Percentiles rank a stretch among this genome's conserved stretches.
phyloP scores from a whole-genome alignment of 2,797 vertebrate genomes.

The Ateles fusciceps region DNA sequence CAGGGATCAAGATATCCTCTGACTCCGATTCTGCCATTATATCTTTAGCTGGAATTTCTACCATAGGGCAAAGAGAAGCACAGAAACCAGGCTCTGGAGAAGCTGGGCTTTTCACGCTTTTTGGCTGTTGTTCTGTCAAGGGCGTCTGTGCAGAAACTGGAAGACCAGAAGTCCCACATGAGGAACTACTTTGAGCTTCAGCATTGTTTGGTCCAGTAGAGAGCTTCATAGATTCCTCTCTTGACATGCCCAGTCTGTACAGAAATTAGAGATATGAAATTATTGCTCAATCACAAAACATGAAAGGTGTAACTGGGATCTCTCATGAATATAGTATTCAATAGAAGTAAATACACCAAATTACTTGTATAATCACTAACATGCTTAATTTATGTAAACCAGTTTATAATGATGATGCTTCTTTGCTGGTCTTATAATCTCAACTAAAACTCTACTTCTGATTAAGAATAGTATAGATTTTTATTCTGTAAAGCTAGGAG shows the following conservation, averaged over 20 bases:
- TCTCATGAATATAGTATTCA: background rate
- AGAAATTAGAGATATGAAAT: constrained; percentile 70
- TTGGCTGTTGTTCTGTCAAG: constrained; percentile 77
- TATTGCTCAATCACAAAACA: constrained; percentile 13
- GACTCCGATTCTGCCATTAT: constrained; percentile 74
- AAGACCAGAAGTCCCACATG: constrained; percentile 76
- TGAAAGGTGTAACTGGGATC: background rate
- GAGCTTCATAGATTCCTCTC: constrained; percentile 86
- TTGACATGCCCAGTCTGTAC: constrained; percentile 87
- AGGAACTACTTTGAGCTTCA: constrained; percentile 81
- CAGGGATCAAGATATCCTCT: constrained; percentile 86
- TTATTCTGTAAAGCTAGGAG: constrained; percentile 17
- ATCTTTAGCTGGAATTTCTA: constrained; percentile 82
- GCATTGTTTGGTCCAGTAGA: constrained; percentile 81
- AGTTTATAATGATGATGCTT: background rate
- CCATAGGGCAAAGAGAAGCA: constrained; percentile 78
- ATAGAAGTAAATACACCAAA: background rate
- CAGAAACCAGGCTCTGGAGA: constrained; percentile 79
- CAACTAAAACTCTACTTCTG: background rate
- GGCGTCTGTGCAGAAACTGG: constrained; percentile 80
- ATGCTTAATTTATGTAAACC: background rate
- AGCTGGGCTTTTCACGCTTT: constrained; percentile 76
- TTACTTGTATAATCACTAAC: background rate
- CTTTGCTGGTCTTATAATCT: background rate
- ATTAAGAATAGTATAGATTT: background rate